Base-by-base conservation (phyloP, 1,140 invertebrate species). In the Adelges cooleyi region DNA sequence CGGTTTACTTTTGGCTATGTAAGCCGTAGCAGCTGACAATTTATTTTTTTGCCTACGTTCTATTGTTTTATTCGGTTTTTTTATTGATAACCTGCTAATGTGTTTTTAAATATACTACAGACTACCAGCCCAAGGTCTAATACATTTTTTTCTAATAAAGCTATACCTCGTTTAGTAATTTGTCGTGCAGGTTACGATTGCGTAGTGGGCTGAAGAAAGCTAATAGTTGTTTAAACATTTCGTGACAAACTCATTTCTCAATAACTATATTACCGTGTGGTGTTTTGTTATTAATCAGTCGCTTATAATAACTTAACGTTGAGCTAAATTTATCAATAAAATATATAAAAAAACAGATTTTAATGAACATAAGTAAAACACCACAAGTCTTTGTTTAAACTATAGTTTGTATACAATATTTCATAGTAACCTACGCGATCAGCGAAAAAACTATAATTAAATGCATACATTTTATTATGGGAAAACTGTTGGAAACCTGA, bases 181-280 rank as follows among this genome's bases (percentile, higher is more conserved):
- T 33, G 11, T 33, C 29, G 11, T 33, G 29, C 11, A 6, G 29
- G 29, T 33, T 6, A 5, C 5, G 11, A 33, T 5, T 33, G 29
- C 11, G 11, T 5, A 11, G 5, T 5, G 29, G 11, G 29, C 11
- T 6, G 11, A 5, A 6, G 5, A 33, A 5, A 33, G 5, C 11
- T 33, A 6, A 6, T 11, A 33, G 11, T 6, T 6, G 11, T 33
- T 11, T 33, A 33, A 6, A 33, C 11, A 33, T 6, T 46, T 62
- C 56, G 56, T 62, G 56, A 62, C 40, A 62, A 62, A 62, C 42
- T 46, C 44, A 48, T 62, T 27, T 62, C 42, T 23, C 56, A 48
- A 62, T 17, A 29, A 62, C 56, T 48, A 33, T 11, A 33, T 62
- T 62, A 29, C 42, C 42, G 46, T 46, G 44, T 46, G 22, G 38